Evolutionary conservation across 2,797 vertebrate species (phyloP).

Genomic region (Acrocephalus scirpaceus): DNA sequence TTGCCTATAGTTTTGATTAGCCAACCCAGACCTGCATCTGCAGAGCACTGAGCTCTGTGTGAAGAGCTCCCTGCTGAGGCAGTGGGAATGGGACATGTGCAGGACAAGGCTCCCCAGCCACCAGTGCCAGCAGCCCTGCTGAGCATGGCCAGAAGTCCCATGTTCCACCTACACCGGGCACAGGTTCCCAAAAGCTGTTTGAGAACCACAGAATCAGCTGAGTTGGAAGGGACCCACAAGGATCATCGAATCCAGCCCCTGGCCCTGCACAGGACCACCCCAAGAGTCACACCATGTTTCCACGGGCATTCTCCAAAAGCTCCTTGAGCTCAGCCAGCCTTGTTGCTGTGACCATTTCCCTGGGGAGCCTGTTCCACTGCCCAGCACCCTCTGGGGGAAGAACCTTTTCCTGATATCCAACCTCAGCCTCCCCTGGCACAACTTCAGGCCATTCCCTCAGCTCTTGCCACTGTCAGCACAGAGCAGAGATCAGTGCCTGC

Average conservation of each 20-base stretch:
- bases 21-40: fast-evolving
- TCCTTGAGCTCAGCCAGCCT: neutral
- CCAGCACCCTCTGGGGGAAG: neutral
- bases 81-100: fast-evolving
- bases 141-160: fast-evolving
- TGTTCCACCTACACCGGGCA: fast-evolving
- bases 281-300: fast-evolving
- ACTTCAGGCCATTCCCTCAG: fast-evolving
- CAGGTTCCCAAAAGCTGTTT: neutral
- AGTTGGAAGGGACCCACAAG: neutral
- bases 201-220: too few relatives aligned
- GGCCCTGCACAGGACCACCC: fast-evolving
- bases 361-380: neutral
- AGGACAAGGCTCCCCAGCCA: neutral
- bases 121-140: neutral
- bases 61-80: fast-evolving
- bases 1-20: fast-evolving
- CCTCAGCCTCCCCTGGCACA: fast-evolving
- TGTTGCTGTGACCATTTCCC: fast-evolving
- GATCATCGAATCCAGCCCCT: fast-evolving
- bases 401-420: fast-evolving
- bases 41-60: neutral
- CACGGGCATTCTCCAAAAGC: fast-evolving
- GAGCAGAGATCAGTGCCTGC: neutral
- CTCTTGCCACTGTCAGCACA: neutral